Conservation (phyloP, 2,113 vertebrate species). For the Oncorhynchus gorbuscha region DNA sequence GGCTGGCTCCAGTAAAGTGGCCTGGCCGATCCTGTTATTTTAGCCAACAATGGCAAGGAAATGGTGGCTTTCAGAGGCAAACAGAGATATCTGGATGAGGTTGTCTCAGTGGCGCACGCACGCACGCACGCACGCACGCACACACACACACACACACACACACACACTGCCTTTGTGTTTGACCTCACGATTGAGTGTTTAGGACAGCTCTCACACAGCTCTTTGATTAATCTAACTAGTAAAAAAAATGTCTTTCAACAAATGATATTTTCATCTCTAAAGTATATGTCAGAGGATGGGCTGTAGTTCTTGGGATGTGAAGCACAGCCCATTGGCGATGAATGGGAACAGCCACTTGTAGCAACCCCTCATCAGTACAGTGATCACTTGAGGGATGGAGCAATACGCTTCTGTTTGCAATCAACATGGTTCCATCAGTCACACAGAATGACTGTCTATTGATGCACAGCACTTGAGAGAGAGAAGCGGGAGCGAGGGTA, state of each 20-base stretch:
- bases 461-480: neutral
- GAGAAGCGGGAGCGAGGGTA: neutral
- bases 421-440: neutral
- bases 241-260: no score
- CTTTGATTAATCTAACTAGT: no score
- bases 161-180: neutral
- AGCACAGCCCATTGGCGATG: no score
- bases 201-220: no score
- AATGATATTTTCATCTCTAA: no score
- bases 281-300: no score
- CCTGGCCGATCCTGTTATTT: conserved; percentile 66
- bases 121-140: conserved; percentile 25
- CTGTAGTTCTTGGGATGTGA: no score
- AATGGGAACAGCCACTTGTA: no score
- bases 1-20: conserved; percentile 48
- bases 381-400: no score
- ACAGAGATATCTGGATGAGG: conserved; percentile 62
- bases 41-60: conserved; percentile 71
- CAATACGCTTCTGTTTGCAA: no score
- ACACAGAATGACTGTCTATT: conserved; percentile 3
- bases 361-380: no score
- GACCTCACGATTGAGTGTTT: no score
- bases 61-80: conserved; percentile 71
- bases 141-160: conserved; percentile 5
- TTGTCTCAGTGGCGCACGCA: conserved; percentile 44